phyloP scores from a whole-genome alignment of 1,140 invertebrate species.

The Caenorhabditis remanei region DNA sequence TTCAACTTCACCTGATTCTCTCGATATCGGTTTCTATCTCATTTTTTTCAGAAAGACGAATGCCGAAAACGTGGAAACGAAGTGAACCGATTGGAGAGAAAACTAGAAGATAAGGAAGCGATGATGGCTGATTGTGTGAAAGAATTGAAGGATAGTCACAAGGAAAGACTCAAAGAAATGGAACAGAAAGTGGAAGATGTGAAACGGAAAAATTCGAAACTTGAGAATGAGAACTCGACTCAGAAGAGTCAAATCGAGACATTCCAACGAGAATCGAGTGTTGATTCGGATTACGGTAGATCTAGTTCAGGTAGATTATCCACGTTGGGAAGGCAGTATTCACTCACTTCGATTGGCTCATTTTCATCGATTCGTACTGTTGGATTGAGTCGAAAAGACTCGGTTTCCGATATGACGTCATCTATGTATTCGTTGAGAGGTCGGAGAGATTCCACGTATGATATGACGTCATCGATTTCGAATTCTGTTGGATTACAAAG shows the following conservation, averaged over 20 bases:
- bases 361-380: conserved; percentile 59
- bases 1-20: too few species aligned
- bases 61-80: conserved; percentile 67
- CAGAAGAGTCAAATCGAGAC: conserved; percentile 68
- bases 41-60: conserved; percentile 71
- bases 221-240: conserved; percentile 70
- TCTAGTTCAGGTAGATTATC: conserved; percentile 46
- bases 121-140: conserved; percentile 73
- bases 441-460: conserved; percentile 50
- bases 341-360: conserved; percentile 56
- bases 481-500: conserved; percentile 22
- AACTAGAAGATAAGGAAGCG: conserved; percentile 72
- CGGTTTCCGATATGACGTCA: conserved; percentile 51
- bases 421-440: conserved; percentile 55
- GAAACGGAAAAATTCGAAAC: conserved; percentile 68
- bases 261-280: conserved; percentile 61
- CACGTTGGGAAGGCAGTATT: conserved; percentile 60
- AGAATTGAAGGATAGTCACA: conserved; percentile 72
- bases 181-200: conserved; percentile 70
- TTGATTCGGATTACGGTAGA: conserved; percentile 63
- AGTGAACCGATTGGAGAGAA: conserved; percentile 70
- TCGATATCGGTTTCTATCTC: too few species aligned
- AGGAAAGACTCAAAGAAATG: conserved; percentile 69
- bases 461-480: conserved; percentile 39
- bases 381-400: conserved; percentile 59